Percentiles rank a stretch among this genome's conserved stretches.
phyloP scores from a whole-genome alignment of 2,113 vertebrate species.

The Guaruba guarouba region DNA sequence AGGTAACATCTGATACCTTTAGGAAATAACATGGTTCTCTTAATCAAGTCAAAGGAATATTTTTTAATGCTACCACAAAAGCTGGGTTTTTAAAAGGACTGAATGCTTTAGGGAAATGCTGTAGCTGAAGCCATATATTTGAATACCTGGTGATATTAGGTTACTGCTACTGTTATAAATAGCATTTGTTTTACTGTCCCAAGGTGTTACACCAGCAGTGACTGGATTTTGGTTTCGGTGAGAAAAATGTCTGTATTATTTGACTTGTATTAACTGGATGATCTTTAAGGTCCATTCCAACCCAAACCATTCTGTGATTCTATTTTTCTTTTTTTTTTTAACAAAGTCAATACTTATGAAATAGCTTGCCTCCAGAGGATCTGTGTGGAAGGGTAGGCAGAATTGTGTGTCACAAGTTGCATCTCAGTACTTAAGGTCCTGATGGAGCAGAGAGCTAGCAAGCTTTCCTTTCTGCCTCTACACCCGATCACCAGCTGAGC shows the following conservation, averaged over 20 bases:
- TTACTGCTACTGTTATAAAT: slow-evolving; percentile 41
- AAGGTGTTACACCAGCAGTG: not conserved
- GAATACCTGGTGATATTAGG: slow-evolving; percentile 25
- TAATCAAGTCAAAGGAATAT: not conserved
- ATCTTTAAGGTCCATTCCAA: not conserved
- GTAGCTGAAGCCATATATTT: slow-evolving; percentile 8
- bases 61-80: slow-evolving; percentile 3
- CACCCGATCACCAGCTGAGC: not conserved
- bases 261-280: not conserved
- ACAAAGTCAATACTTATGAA: not conserved
- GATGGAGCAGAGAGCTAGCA: not conserved
- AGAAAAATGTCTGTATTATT: not conserved
- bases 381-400: not conserved
- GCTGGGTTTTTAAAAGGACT: not conserved
- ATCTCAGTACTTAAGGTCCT: not conserved
- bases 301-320: not conserved
- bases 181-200: slow-evolving; percentile 19
- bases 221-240: not conserved
- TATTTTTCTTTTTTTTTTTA: not conserved
- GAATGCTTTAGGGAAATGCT: slow-evolving; percentile 16
- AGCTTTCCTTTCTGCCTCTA: not conserved
- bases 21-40: slow-evolving; percentile 10
- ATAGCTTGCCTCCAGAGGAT: not conserved
- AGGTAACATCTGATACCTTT: slow-evolving; percentile 56
- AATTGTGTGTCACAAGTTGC: not conserved